phyloP scores from a whole-genome alignment of 2,113 vertebrate species.

The Mustelus asterias region DNA sequence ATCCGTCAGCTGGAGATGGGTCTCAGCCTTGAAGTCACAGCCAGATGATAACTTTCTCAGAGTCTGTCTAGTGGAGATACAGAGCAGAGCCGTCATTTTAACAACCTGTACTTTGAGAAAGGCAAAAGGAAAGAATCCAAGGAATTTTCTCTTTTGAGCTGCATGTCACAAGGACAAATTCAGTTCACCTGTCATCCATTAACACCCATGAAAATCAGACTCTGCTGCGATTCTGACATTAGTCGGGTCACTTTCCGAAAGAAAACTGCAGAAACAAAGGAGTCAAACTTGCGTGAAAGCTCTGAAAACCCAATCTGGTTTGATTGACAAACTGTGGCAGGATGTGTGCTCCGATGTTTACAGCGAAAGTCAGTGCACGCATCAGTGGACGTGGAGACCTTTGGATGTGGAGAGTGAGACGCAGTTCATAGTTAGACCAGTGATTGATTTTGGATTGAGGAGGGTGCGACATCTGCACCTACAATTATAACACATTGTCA shows the following conservation, averaged over 20 bases:
- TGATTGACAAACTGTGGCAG: neutral
- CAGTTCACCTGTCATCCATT: neutral
- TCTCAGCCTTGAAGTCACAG: neutral
- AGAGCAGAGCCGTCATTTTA: neutral
- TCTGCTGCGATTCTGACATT: neutral
- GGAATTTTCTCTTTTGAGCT: neutral
- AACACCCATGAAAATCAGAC: neutral
- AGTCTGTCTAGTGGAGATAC: neutral
- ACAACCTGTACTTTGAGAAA: neutral
- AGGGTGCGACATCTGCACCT: neutral
- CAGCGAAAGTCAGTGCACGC: neutral
- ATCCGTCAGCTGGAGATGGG: neutral
- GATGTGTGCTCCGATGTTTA: neutral
- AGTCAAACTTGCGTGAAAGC: neutral
- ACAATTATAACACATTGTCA: neutral
- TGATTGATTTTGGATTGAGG: neutral
- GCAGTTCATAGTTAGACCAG: neutral
- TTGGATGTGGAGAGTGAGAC: neutral
- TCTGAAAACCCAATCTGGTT: neutral
- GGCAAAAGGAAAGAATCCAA: neutral
- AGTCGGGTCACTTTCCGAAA: neutral
- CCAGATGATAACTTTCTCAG: neutral
- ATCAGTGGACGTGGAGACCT: neutral
- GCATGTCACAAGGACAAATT: neutral
- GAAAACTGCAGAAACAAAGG: neutral